A percentile compares a stretch with the other conserved stretches of the same genome.
phyloP scores from a whole-genome alignment of 2,797 vertebrate genomes.

The Peromyscus eremicus region DNA sequence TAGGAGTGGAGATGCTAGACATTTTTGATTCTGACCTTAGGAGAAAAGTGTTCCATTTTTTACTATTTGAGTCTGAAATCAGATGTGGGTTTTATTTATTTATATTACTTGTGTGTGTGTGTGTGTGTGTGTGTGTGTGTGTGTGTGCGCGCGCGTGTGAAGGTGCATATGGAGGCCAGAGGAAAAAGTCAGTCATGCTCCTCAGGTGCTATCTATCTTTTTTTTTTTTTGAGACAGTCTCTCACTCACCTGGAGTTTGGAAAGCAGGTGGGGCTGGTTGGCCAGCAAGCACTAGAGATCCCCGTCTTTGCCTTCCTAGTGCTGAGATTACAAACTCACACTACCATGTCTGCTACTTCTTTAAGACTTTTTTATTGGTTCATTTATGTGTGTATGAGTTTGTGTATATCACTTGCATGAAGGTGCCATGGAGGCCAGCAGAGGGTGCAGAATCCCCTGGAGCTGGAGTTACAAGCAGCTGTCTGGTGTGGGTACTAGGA shows the following conservation, averaged over 20 bases:
- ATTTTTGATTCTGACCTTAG: not conserved
- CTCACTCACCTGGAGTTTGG: not conserved
- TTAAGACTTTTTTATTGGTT: not conserved
- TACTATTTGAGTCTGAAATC: not conserved
- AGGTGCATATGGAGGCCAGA: not conserved
- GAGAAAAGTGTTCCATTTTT: not conserved
- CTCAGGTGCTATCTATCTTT: not conserved
- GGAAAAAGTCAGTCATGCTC: not conserved
- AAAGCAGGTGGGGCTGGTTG: not conserved
- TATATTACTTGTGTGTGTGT: not conserved
- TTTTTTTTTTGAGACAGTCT: no score
- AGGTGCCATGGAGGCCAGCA: not conserved
- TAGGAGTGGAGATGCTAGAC: not conserved
- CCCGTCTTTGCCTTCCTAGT: not conserved
- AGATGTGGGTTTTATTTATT: not conserved
- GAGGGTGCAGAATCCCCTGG: not conserved
- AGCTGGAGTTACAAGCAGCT: not conserved
- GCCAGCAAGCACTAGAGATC: not conserved
- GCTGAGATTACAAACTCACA: not conserved
- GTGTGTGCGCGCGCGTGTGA: not conserved
- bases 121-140: not conserved
- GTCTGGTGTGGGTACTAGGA: not conserved
- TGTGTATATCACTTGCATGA: not conserved
- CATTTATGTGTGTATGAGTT: not conserved
- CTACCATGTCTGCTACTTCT: not conserved